A percentile compares a stretch with the other conserved stretches of the same genome.
Conservation (phyloP, 2,113 vertebrate genomes). For the Gracilinanus agilis region DNA sequence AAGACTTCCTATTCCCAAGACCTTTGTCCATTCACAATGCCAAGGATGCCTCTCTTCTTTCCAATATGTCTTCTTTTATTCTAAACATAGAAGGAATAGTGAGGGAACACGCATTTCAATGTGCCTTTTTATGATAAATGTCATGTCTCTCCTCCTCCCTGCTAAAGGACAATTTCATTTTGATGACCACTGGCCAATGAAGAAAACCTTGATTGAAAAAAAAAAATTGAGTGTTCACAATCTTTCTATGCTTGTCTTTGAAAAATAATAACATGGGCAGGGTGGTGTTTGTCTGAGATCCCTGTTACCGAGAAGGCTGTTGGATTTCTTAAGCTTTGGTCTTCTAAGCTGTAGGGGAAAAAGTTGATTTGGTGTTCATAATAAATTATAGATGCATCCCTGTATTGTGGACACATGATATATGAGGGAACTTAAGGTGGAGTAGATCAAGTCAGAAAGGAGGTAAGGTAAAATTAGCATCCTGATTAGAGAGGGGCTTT, state of each 20-base stretch:
- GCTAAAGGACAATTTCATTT: not conserved
- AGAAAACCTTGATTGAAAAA: not conserved
- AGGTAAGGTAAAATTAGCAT: accelerated
- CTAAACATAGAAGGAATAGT: not conserved
- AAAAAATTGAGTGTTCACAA: not conserved
- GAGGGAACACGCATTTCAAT: not conserved
- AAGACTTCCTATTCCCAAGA: not conserved
- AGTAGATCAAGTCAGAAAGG: not conserved
- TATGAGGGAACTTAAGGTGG: not conserved
- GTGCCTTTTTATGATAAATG: not conserved
- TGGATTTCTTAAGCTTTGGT: not conserved
- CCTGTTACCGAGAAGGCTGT: not conserved
- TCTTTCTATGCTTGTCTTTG: not conserved
- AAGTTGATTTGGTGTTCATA: not conserved
- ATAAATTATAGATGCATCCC: not conserved
- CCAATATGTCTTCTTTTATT: not conserved
- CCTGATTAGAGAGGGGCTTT: not conserved
- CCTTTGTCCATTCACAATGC: not conserved
- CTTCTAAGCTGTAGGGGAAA: not conserved
- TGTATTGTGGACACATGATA: no score
- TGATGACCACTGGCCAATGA: not conserved
- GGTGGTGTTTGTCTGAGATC: not conserved
- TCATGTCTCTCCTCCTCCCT: not conserved
- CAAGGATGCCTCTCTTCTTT: not conserved
- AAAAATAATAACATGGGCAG: not conserved